Evolutionary conservation across 1,140 invertebrate species (phyloP), one percentile per base, ranked within the genome.

Genomic region (Drosophila pruinosa): DNA sequence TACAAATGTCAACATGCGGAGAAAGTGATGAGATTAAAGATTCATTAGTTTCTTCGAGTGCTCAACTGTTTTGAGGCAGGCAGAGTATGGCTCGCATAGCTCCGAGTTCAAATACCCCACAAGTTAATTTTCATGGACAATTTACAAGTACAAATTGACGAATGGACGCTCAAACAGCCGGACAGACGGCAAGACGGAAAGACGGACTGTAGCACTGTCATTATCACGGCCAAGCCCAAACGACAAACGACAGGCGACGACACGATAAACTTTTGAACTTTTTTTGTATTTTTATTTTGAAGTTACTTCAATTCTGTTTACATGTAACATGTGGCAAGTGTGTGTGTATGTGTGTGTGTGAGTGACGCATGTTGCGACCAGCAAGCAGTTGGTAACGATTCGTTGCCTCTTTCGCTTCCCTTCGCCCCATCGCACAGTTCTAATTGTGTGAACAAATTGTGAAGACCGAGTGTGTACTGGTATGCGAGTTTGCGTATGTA

Each of bases 251-350:
- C 53, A 53, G 22, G 36, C 75, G 43, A 54, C 28, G 45, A 48
- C 56, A 70, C 77, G 82, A 86, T 86, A 86, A 86, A 86, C 82
- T 86, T 86, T 78, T 86, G 81, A 86, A 80, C 81, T 80, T 64
- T 70, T 75, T 61, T 39, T 15, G 5, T 31, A 12, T 34, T 4
- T 34, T 34, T 34, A 34, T 34, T 39, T 6, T 21, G 14, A 43
- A 71, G 61, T 67, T 71, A 53, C 72, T 72, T 67, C 54, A 62
- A 67, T 75, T 72, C 12, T 72, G 65, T 67, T 63, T 41, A 12
- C 41, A 41, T 41, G 15, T 45, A 8, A 41, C 39, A 45, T 50
- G 15, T 28, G 5, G 28, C 15, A 26, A 28, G 14, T 31, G 38
- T 24, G 24, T 48, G 14, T 21, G 26, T 21, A 14, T 21, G 19